These are phyloP conservation scores for Notamacropus eugenii DNA, from an alignment of 2,797 vertebrate genomes.

Conservation along the genomic window DNA sequence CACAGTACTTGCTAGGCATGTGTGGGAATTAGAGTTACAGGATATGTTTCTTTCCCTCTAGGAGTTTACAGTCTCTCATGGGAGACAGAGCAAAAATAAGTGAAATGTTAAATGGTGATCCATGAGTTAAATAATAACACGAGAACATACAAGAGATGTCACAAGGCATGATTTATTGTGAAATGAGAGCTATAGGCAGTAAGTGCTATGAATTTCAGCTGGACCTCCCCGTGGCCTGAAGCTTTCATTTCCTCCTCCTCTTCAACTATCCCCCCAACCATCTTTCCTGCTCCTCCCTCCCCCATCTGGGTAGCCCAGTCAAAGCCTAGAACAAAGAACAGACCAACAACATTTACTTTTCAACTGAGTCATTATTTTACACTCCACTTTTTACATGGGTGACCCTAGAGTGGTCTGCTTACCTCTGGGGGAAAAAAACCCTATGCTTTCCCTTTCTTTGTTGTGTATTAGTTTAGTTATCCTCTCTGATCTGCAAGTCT, in stretches of 20 bases:
- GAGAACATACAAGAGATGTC: background rate
- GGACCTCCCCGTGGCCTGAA: background rate
- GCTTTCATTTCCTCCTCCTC: conserved; percentile 25
- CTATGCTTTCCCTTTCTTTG: background rate
- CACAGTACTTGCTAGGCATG: background rate
- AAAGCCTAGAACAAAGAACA: background rate
- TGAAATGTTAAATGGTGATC: background rate
- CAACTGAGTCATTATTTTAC: background rate
- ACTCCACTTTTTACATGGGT: background rate
- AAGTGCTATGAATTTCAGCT: background rate
- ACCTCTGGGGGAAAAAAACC: conserved; percentile 27
- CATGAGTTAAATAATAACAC: background rate
- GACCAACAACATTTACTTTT: background rate
- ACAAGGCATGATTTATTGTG: background rate
- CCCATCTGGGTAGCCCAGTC: background rate
- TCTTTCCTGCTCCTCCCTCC: conserved; percentile 48
- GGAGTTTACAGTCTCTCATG: background rate
- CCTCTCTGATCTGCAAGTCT: background rate
- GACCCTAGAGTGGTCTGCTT: background rate
- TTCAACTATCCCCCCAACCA: conserved; percentile 30
- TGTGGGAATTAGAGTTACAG: background rate
- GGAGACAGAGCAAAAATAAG: background rate
- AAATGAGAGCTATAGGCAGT: background rate
- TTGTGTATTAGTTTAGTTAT: background rate
- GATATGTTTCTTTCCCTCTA: background rate